Evolutionary conservation across 1,140 invertebrate genomes (phyloP), one percentile per base, ranked within the genome.

Genomic region (Temnothorax nylanderi): DNA sequence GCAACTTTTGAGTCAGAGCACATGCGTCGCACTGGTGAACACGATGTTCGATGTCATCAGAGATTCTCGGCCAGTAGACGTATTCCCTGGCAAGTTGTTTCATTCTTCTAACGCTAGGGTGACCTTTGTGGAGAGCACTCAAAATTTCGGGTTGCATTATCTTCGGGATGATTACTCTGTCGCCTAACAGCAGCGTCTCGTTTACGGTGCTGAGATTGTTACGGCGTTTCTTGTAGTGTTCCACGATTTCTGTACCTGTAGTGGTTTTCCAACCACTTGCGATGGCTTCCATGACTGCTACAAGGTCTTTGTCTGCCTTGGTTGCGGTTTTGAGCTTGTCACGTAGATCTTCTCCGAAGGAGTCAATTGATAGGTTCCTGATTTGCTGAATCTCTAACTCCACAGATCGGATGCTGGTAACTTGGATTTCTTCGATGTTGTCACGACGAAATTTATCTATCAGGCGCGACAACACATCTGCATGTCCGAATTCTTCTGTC

Each of bases 31-130:
- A 96, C 2, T 65, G 64, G 34, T 90, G 89, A 10, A 92, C 92
- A 37, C 92, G 77, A 4, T 62, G 7, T 10, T 47, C 8, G 7
- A 47, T 47, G 26, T 90, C 95, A 18, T 89, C 87, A 69, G 96
- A 94, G 0, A 96, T 94, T 6, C 91, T 90, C 26, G 93, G 94
- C 95, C 96, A 96, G 89, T 94, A 96, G 95, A 47, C 0, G 10
- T 10, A 95, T 54, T 90, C 91, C 54, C 96, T 81, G 6, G 96
- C 96, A 6, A 96, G 75, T 21, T 93, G 87, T 90, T 96, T 96
- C 93, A 96, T 96, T 86, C 94, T 94, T 16, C 93, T 90, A 1
- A 96, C 95, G 7, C 96, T 96, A n/a, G 93, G 89, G 88, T 96
- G 96, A 41, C 91, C 93, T 13, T 82, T 69, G 92, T 96, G 96